These are phyloP conservation scores for Cecidostiba fungosa DNA, from an alignment of 2,888 invertebrate species.

Conservation along the genomic window DNA sequence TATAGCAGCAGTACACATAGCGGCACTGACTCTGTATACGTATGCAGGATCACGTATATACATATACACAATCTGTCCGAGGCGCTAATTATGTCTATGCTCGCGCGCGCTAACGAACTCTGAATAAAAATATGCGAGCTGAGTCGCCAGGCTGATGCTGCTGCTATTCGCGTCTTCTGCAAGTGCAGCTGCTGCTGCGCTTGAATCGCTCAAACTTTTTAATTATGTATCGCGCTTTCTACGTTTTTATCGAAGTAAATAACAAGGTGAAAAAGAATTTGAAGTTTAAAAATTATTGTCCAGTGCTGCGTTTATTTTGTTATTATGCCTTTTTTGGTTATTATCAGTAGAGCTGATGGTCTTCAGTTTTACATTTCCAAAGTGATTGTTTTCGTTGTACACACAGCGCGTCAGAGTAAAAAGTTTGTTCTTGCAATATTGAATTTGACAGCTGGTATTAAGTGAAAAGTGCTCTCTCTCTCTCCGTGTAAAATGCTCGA, in stretches of 20 bases:
- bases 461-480: not conserved
- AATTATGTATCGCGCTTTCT: slow-evolving; percentile 10
- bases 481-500: not conserved
- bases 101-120: slow-evolving; percentile 57
- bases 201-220: slow-evolving; percentile 29
- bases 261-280: no score
- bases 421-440: not conserved
- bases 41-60: no score
- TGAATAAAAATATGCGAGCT: slow-evolving; percentile 42
- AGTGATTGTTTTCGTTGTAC: not conserved
- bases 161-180: not conserved
- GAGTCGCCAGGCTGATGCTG: not conserved
- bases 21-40: not conserved
- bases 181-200: not conserved
- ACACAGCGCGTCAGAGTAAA: not conserved
- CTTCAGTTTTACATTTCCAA: not conserved
- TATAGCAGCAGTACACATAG: not conserved
- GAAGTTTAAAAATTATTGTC: no score
- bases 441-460: not conserved
- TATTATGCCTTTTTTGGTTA: no score
- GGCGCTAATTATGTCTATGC: slow-evolving; percentile 58
- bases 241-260: not conserved
- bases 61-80: slow-evolving; percentile 33
- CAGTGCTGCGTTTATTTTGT: no score
- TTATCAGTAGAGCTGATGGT: not conserved